Evolutionary conservation across 2,888 invertebrate genomes (phyloP), one percentile per base, ranked within the genome.

Genomic region (Sarcophaga caerulescens): DNA sequence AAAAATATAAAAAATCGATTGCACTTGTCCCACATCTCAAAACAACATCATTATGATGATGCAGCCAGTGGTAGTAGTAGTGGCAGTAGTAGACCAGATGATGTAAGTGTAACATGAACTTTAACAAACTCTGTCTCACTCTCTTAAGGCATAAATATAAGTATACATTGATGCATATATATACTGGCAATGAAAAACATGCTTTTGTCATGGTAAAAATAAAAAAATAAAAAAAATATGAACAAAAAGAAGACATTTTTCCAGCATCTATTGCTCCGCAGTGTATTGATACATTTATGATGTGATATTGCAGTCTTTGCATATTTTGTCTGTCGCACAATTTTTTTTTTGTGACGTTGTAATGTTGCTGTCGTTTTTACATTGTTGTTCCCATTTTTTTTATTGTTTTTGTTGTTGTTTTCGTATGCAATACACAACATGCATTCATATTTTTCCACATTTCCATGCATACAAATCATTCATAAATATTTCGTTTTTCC

Each of bases 171-270:
- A 57, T 60, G 8, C 60, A 77, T n/a, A 19, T 63, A 35, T 70
- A 66, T 81, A 44, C 86, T 86, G 86, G 81, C 86, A 81, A 84
- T 86, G 86, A 84, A 83, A 86, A 70, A 84, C 77, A 74, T 84
- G 86, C 57, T 86, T 78, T 78, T 86, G 86, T 84, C 83, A 86
- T 74, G 81, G 85, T 47, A 65, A 57, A 65, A 65, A 47, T 17
- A 35, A 12, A 35, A 23, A 69, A 47, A 68, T 23, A 25, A 80
- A 59, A 84, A 57, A 21, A 17, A 1, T 11, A 19, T 12, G n/a
- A 71, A 19, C 68, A 21, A 59, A 19, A 52, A 14, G 17, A 52
- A 14, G 17, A 52, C 52, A 52, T 52, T 52, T 52, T 52, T 52
- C 17, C 14, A 75, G 3, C 77, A 77, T n/a, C 47, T 62, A 68